These are phyloP conservation scores for Sinocyclocheilus anshuiensis DNA, from an alignment of 2,113 vertebrate species.

Conservation along the genomic window DNA sequence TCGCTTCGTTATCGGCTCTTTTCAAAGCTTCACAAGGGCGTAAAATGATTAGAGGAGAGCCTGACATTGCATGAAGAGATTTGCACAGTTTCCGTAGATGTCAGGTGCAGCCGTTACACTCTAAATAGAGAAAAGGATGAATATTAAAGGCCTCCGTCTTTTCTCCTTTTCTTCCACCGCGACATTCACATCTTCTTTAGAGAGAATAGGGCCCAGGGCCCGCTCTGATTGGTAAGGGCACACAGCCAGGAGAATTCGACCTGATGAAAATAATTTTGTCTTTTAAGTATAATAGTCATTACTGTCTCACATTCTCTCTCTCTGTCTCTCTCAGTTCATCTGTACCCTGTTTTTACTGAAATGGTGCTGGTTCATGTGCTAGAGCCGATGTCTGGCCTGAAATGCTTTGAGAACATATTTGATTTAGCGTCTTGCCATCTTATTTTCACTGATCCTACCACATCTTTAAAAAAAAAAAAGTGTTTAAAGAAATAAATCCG, in stretches of 20 bases:
- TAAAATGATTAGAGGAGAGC: conserved; percentile 79
- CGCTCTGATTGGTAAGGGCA: conserved; percentile 34
- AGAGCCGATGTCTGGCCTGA: background rate
- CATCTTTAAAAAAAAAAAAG: too few relatives aligned
- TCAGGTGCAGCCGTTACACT: conserved; percentile 72
- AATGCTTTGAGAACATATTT: background rate
- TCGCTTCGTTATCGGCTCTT: conserved; percentile 73
- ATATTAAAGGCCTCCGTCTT: conserved; percentile 65
- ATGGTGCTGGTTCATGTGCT: background rate
- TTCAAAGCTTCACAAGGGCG: conserved; percentile 70
- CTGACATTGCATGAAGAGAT: conserved; percentile 76
- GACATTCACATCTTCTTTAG: conserved; percentile 54
- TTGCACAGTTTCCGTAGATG: conserved; percentile 68
- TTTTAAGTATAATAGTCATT: conserved; percentile 58
- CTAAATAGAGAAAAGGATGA: conserved; percentile 64
- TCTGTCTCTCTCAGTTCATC: conserved; percentile 33
- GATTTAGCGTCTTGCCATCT: background rate
- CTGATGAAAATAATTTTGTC: conserved; percentile 54
- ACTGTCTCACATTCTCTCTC: conserved; percentile 12
- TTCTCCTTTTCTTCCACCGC: conserved; percentile 46
- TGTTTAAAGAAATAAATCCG: too few relatives aligned
- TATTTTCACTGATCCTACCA: too few relatives aligned
- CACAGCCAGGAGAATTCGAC: conserved; percentile 39
- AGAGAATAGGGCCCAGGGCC: conserved; percentile 47
- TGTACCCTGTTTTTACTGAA: background rate